A percentile compares a stretch with the other conserved stretches of the same genome.
These are phyloP conservation scores for Macroglossus sobrinus DNA, from an alignment of 2,113 vertebrate genomes.

Conservation along the genomic window DNA sequence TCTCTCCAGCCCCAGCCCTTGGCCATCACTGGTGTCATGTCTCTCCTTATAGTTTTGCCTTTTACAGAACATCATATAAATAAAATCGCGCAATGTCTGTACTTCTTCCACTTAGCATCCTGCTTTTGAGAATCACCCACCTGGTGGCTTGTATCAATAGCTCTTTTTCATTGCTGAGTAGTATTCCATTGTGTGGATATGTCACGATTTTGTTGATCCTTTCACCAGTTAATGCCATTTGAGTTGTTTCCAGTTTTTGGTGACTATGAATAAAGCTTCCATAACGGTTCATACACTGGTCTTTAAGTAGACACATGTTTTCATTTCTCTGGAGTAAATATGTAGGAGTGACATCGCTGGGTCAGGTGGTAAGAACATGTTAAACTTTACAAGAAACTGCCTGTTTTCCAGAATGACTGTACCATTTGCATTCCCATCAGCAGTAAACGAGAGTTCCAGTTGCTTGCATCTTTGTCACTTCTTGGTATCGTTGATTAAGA, in stretches of 20 bases:
- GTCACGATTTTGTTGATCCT: neutral
- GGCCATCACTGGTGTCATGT: neutral
- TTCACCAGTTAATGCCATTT: neutral
- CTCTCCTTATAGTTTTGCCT: neutral
- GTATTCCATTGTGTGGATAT: neutral
- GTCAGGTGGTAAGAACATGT: neutral
- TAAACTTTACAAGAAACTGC: neutral
- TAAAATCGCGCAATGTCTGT: neutral
- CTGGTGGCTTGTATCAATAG: fast-evolving
- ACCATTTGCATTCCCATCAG: neutral
- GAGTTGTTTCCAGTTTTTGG: neutral
- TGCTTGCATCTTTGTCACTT: neutral
- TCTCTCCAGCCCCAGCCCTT: neutral
- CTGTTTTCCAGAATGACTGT: neutral
- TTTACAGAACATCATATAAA: neutral
- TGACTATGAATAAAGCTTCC: neutral
- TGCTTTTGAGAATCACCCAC: neutral
- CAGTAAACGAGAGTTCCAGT: neutral
- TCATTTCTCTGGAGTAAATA: neutral
- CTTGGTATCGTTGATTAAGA: neutral
- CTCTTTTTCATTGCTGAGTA: neutral
- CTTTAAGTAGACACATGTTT: neutral
- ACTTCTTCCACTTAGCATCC: neutral
- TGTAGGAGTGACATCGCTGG: neutral
- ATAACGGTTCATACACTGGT: neutral